Percentiles rank a stretch among this genome's conserved stretches.
Evolutionary conservation across 2,888 invertebrate species (phyloP).

Genomic region (Maniola hyperantus): DNA sequence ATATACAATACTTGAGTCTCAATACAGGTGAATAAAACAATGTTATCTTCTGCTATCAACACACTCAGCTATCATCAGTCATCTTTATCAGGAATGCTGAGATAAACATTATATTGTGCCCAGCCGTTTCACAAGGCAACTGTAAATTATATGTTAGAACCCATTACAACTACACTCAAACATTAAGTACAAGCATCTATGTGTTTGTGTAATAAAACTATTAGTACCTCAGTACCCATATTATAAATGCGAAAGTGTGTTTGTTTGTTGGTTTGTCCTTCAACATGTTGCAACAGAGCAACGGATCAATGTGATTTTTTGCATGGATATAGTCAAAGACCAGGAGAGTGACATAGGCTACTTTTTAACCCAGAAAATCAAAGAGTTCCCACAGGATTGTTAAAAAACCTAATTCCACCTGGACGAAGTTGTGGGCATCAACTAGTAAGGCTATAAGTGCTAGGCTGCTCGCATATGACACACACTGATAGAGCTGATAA

Average conservation of each 20-base stretch:
- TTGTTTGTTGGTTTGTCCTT: too few species aligned
- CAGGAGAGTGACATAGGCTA: too few species aligned
- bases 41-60: constrained; percentile 56
- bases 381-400: too few species aligned
- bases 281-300: too few species aligned
- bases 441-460: constrained; percentile 15
- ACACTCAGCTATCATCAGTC: constrained; percentile 60
- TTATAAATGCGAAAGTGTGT: too few species aligned
- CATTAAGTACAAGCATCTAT: constrained; percentile 15
- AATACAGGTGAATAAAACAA: constrained; percentile 30
- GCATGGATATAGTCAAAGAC: too few species aligned
- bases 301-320: too few species aligned
- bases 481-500: constrained; percentile 28
- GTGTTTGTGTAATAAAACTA: constrained; percentile 27
- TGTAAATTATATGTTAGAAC: constrained; percentile 37
- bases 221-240: too few species aligned
- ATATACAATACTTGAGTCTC: background rate
- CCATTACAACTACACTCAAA: constrained; percentile 23
- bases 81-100: constrained; percentile 60
- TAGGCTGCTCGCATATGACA: constrained; percentile 26
- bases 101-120: constrained; percentile 49
- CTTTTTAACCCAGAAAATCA: too few species aligned
- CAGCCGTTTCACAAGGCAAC: constrained; percentile 39
- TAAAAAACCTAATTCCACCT: too few species aligned
- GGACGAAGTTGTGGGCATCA: too few species aligned